Base-by-base conservation (phyloP, 1,140 invertebrate species). In the Epicauta chinensis region DNA sequence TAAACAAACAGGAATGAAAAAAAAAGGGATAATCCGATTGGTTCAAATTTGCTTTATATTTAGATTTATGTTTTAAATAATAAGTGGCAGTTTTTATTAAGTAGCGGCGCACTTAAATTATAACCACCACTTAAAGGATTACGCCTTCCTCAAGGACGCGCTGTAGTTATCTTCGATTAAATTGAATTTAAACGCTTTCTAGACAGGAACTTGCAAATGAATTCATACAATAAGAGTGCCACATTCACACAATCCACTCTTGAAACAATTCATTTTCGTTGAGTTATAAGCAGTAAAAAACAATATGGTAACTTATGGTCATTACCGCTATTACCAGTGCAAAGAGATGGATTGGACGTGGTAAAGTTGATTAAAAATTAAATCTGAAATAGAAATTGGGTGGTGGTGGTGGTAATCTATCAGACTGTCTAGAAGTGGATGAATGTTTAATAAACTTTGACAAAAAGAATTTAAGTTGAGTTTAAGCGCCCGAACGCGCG, bases 171-270 rank as follows among this genome's bases (percentile, higher is more conserved):
- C 35, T 47, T 47, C 36, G 36, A 47, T 23, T 47, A 47, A 47
- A 47, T 47, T 47, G 45, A 37, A 47, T 47, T 30, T 47, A 47
- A 47, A 37, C 45, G 36, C 36, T 47, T 47, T 47, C 23, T 47
- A 47, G 37, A 37, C 38, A 47, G 45, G 45, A 37, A 38, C 45
- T 38, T 34, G 45, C 37, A 47, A 35, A 47, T 47, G 34, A 37
- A 37, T 37, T 47, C 37, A 47, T 38, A 36, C 34, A 36, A 46
- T 7, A 23, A 23, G 23, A 10, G 32, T 35, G n/a, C 31, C n/a
- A 35, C 15, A 34, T 3, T 34, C 14, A 15, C 31, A 46, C 12
- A 46, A 46, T 23, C 23, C 2, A 35, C 32, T 16, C n/a, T n/a
- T n/a, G n/a, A n/a, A n/a, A n/a, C n/a, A n/a, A n/a, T n/a, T n/a